Evolutionary conservation across 2,888 invertebrate species (phyloP), one percentile per base, ranked within the genome.

Genomic region (Folsomia manolachei): DNA sequence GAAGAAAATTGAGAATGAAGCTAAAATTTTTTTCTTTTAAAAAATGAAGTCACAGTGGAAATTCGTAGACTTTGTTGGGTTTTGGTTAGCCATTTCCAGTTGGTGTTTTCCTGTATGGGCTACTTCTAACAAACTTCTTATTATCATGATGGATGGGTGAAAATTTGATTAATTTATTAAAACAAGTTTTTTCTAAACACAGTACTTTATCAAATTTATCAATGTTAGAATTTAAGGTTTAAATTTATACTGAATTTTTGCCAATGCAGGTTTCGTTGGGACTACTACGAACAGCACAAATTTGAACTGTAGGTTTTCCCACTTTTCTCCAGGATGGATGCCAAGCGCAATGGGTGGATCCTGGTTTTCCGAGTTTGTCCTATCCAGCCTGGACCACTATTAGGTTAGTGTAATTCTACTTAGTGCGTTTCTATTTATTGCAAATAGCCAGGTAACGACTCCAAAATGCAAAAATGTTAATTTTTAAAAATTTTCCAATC

Each of bases 341-440:
- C 18, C 78, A 79, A 62, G 81, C 81, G 2, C 76, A 82, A 72
- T 82, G 81, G 80, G 80, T 82, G 69, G 79, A 80, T 64, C 81
- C 82, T 4, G 77, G 82, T 9, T 82, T 82, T 75, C 82, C 82
- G 1, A 75, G 82, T 14, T 62, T 81, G 27, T 82, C 82, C 24
- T 82, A 82, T 73, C 82, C 83, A 7, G 75, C 80, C 27, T 82
- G 82, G 82, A 81, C 82, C 27, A 80, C 82, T 11, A 79, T n/a
- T n/a, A n/a, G n/a, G n/a, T n/a, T n/a, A n/a, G n/a, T n/a, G n/a
- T n/a, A n/a, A n/a, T n/a, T n/a, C n/a, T n/a, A n/a, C n/a, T n/a
- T n/a, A n/a, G n/a, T n/a, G n/a, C n/a, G n/a, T n/a, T n/a, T n/a
- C n/a, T n/a, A n/a, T n/a, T n/a, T n/a, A n/a, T n/a, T n/a, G n/a